Base-by-base conservation (phyloP, 2,888 invertebrate genomes). In the Eupithecia vulgata region DNA sequence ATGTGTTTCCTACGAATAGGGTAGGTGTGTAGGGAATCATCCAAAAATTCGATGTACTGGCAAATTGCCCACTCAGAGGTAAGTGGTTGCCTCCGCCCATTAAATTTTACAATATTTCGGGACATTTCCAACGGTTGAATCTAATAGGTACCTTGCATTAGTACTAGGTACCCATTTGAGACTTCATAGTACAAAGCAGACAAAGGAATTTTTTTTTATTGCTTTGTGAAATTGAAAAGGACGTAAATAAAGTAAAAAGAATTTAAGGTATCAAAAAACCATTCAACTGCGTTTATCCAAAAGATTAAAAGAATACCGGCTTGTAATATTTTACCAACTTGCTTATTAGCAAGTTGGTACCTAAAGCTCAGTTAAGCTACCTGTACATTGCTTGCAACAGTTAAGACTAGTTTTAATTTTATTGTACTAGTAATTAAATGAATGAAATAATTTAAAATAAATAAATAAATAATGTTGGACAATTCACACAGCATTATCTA, bases 61-160 rank as follows among this genome's bases (percentile, higher is more conserved):
- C 71, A 71, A 66, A 68, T 65, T 74, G 74, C 71, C 74, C 65
- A 48, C 37, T 48, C 40, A 5, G 25, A 74, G 61, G 48, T 68
- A 66, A 71, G 61, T 34, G 35, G 37, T 65, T 61, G 68, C 34
- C 65, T 68, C 35, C 35, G 57, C 35, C 66, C 66, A 71, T 71
- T 68, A 71, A n/a, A 71, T 71, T 71, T 68, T 70, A 68, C 68
- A 71, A 65, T 25, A 68, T 74, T 68, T 71, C 6, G 40, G 34
- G 64, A 21, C 21, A 52, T n/a, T 52, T n/a, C 68, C 25, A 21
- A 52, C 5, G 48, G 10, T 52, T 52, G 48, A 52, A 52, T 52
- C 48, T 3, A 21, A 21, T 21, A n/a, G 45, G 17, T 45, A 17
- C 17, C 45, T 1, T 45, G 45, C 45, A 7, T 52, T 52, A 21